Base-by-base conservation (phyloP, 2,113 vertebrate species). In the Phodopus roborovskii region DNA sequence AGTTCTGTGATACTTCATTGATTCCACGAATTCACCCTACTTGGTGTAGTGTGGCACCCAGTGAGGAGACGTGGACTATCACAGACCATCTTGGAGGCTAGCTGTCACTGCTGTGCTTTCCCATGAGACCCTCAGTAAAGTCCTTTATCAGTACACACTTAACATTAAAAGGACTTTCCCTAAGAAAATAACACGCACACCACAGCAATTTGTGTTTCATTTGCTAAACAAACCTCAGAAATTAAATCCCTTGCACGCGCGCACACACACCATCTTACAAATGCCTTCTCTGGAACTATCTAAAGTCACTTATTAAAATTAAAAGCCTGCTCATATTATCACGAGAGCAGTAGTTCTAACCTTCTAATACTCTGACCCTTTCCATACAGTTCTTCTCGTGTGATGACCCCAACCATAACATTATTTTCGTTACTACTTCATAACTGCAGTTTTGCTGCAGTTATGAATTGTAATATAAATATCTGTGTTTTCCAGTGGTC, bases 241-340 rank as follows among this genome's bases (percentile, higher is more conserved):
- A 88, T 88, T 75, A 95, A 93, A 75, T 93, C 56, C 36, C 36
- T 30, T 68, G 7, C 62, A 68, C 94, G 68, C 58, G 62, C 58
- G 75, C 81, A 70, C 58, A 75, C 81, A 70, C 48, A n/a, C 58
- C 36, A 16, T 77, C 78, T 94, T 94, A 93, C 56, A 94, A 56
- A 60, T 36, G 26, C 90, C 58, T 92, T 90, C 81, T 82, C 90
- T 93, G 58, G 77, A 70, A 92, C 9, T 62, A 53, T 53, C 90
- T 79, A 77, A 91, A 88, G 10, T n/a, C 64, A 58, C 53, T 48
- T 94, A 82, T 95, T 48, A 77, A 73, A 82, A 62, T 85, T 48
- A 66, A 89, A 39, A 16, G 62, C 66, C 42, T 93, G 10, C 66
- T 78, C 26, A 24, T 26, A 10, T 58, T n/a, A 81, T 33, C n/a